phyloP scores from a whole-genome alignment of 2,888 invertebrate species.

The Andricus curvator region DNA sequence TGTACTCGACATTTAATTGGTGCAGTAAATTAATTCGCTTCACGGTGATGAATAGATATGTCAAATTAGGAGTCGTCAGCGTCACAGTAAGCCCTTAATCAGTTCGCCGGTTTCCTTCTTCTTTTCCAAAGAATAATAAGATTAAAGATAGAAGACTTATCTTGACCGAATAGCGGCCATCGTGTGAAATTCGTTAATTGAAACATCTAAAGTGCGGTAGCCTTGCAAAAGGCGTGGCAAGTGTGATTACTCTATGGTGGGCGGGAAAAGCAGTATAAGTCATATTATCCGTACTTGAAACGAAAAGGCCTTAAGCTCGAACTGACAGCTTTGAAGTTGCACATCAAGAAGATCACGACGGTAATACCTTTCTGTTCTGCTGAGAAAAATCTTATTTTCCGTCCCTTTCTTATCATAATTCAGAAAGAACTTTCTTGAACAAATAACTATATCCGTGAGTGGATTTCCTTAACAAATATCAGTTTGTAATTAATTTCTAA shows the following conservation, averaged over 20 bases:
- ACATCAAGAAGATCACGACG: slow-evolving; percentile 20
- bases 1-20: not conserved
- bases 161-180: not conserved
- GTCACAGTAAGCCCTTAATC: not conserved
- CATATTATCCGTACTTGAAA: slow-evolving; percentile 49
- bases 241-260: slow-evolving; percentile 60
- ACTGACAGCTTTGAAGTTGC: slow-evolving; percentile 38
- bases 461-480: not conserved
- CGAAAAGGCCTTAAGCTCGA: slow-evolving; percentile 33
- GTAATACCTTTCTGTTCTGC: slow-evolving; percentile 19
- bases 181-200: slow-evolving; percentile 66
- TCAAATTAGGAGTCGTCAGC: not conserved
- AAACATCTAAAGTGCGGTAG: slow-evolving; percentile 60
- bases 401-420: not conserved
- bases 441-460: not conserved
- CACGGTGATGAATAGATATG: not conserved
- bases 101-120: not conserved
- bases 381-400: not conserved
- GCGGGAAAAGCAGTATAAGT: slow-evolving; percentile 62
- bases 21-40: not conserved
- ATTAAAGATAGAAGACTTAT: slow-evolving; percentile 8
- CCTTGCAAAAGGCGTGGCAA: slow-evolving; percentile 57
- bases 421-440: not conserved
- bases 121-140: not conserved
- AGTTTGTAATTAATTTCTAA: not conserved